Conservation (phyloP, 1,140 invertebrate genomes). For the Cyclargus thomasi region DNA sequence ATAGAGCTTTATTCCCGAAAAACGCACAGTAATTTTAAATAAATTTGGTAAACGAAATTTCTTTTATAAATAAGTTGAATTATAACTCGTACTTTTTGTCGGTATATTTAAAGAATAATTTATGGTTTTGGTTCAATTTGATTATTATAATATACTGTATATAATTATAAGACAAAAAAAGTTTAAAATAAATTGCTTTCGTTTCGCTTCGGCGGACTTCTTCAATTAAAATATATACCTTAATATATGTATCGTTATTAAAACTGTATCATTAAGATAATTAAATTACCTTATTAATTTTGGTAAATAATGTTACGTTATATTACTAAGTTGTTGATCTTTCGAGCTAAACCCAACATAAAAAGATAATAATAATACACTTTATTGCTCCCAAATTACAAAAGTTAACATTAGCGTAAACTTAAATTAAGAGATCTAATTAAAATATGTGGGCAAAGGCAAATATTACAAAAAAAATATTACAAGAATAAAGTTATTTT, state of each 20-base stretch:
- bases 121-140: background rate
- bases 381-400: too few relatives aligned
- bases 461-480: too few relatives aligned
- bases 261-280: background rate
- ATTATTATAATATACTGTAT: background rate
- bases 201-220: background rate
- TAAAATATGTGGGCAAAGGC: too few relatives aligned
- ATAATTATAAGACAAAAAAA: background rate
- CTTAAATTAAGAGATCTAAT: too few relatives aligned
- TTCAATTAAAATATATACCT: background rate
- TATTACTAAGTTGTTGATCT: background rate
- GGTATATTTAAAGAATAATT: background rate
- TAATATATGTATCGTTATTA: background rate
- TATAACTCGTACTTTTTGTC: background rate
- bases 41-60: background rate
- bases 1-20: too few relatives aligned
- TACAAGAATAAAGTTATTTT: too few relatives aligned
- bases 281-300: background rate
- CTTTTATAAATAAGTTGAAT: background rate
- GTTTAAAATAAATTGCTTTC: background rate
- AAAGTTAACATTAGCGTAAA: too few relatives aligned
- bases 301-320: background rate
- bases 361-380: too few relatives aligned
- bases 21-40: too few relatives aligned
- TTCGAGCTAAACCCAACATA: too few relatives aligned